Conservation (phyloP, 2,888 invertebrate species). For the Tolmerus cingulatus region DNA sequence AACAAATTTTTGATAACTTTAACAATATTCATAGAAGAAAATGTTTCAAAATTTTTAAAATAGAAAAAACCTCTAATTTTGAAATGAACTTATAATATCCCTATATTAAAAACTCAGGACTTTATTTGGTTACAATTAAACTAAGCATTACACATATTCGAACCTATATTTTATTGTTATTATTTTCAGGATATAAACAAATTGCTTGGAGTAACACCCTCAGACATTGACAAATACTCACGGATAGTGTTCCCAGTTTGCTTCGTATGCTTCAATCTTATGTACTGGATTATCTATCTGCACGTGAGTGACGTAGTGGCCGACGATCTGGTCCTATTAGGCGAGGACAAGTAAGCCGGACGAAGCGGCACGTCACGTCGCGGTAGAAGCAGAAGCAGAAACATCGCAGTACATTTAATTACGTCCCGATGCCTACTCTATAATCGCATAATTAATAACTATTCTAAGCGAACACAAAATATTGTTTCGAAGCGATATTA, state of each 20-base stretch:
- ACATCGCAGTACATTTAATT: slow-evolving; percentile 27
- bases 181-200: slow-evolving; percentile 81
- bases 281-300: slow-evolving; percentile 97
- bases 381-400: background rate
- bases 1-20: no score
- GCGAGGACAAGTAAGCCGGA: slow-evolving; percentile 70
- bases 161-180: slow-evolving; percentile 12
- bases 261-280: slow-evolving; percentile 98
- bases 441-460: slow-evolving; percentile 37
- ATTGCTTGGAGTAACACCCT: slow-evolving; percentile 90
- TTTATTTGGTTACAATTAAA: background rate
- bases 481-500: slow-evolving; percentile 39
- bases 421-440: slow-evolving; percentile 41
- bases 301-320: slow-evolving; percentile 96
- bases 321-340: slow-evolving; percentile 87
- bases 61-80: no score
- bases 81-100: background rate
- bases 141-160: slow-evolving; percentile 32
- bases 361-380: background rate
- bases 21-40: no score
- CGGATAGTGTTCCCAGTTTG: slow-evolving; percentile 98
- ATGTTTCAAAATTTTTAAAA: no score
- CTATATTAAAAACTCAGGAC: background rate
- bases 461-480: slow-evolving; percentile 37
- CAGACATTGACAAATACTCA: slow-evolving; percentile 99